Evolutionary conservation across 2,797 vertebrate species (phyloP), one percentile per base, ranked within the genome.

Genomic region (Melanotaenia pygmaea): DNA sequence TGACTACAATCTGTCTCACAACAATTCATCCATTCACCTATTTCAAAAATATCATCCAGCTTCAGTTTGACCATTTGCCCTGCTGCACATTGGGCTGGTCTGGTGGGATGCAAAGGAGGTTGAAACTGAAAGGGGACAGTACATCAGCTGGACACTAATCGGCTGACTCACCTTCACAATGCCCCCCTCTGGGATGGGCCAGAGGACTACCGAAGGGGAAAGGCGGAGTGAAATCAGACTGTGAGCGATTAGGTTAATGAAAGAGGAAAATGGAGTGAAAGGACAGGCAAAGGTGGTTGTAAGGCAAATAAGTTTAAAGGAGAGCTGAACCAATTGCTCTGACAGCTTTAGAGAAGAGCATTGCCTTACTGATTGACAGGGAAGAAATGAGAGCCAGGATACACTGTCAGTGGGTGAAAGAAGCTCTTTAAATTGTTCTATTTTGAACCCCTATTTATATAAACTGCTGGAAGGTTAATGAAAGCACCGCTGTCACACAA

Each of bases 201-300:
- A 79, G 82, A 88, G 89, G 89, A 89, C 81, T 77, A 13, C 64
- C 20, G 75, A 82, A 83, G 79, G 88, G 81, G 79, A 81, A 79
- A 80, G 79, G 78, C 60, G 47, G 77, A 72, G 83, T 67, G 71
- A 82, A 89, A 90, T 92, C 87, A 85, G 86, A 81, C 89, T 68
- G 82, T 91, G 89, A 91, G 87, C 64, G 86, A 91, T 92, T 90
- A 92, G 86, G 82, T 90, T 92, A 92, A 92, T 92, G 91, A 92
- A 92, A 88, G 77, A 88, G 85, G 82, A 86, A 87, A 89, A 86
- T 64, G 70, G 85, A 93, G 88, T 83, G 85, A 93, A 88, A 84
- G 86, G 90, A 92, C 83, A 74, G 79, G 74, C 86, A 86, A 82
- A 91, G 87, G 87, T 88, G 87, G 87, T 80, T 89, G 70, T 61